Evolutionary conservation across 1,140 invertebrate species (phyloP), one percentile per base, ranked within the genome.

Genomic region (Temnothorax curvispinosus): DNA sequence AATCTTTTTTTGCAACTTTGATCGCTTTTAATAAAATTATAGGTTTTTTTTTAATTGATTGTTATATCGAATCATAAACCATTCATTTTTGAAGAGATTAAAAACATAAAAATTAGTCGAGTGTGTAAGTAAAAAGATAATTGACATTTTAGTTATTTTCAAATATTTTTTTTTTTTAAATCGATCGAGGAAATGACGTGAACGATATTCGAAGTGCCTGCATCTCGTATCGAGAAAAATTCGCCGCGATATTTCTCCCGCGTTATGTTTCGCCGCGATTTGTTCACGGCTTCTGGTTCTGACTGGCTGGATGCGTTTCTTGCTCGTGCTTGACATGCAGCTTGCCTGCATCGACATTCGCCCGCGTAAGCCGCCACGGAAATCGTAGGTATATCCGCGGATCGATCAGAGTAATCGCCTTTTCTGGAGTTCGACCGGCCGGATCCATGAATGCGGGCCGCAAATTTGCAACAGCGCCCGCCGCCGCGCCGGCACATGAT

Each of bases 321-420:
- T 41, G 47, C 8, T 11, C 32, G 62, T 21, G 64, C 64, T 67
- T 67, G 32, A 81, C 8, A 13, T 44, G 18, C 44, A 27, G 15
- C 27, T 41, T 9, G 77, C 32, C 27, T 27, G 18, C 35, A 38
- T 38, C 27, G 60, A 78, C 35, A 15, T 67, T 50, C 15, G 64
- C 3, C 47, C 9, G 21, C 9, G 21, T 41, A 27, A 69, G 32
- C 62, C n/a, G 11, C 32, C 62, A 47, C 32, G 13, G 35, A 71
- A 41, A 69, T 81, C 35, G 44, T 44, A 41, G 44, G 35, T 71
- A 54, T 69, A 71, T 69, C 44, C n/a, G 32, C 35, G 50, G 15
- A 67, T 67, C 62, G 76, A 80, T 67, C n/a, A 32, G 47, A 41
- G 50, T 71, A 81, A 81, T 81, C 78, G 65, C 50, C 65, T 81